These are phyloP conservation scores for Portunus trituberculatus DNA, from an alignment of 1,140 invertebrate species.

Conservation along the genomic window DNA sequence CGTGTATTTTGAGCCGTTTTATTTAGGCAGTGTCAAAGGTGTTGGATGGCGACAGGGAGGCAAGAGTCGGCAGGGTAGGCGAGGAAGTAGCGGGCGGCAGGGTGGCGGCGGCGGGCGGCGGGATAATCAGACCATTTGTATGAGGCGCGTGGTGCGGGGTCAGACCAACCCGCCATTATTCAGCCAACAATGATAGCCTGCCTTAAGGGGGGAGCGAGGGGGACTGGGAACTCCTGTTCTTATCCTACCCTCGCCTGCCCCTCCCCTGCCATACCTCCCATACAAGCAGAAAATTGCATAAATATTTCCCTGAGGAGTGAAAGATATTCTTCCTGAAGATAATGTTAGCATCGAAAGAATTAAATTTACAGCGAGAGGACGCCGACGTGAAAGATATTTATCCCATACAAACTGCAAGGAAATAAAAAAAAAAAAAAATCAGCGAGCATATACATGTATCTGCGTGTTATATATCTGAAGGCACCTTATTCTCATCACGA, in stretches of 20 bases:
- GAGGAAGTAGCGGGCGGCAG: not conserved
- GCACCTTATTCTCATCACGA: too few species aligned
- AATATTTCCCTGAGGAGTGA: too few species aligned
- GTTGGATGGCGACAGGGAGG: not conserved
- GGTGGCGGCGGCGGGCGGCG: not conserved
- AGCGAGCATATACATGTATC: too few species aligned
- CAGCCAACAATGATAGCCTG: constrained; percentile 18
- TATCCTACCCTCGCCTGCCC: not conserved
- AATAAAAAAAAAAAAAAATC: too few species aligned
- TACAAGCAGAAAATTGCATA: not conserved
- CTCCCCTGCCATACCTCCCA: not conserved
- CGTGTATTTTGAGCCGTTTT: not conserved
- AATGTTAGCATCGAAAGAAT: too few species aligned
- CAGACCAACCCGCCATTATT: not conserved
- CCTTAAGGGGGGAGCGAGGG: not conserved
- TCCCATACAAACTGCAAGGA: too few species aligned
- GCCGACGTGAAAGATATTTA: too few species aligned
- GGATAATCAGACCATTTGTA: constrained; percentile 14
- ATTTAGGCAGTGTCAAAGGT: not conserved
- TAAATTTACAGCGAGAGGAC: too few species aligned
- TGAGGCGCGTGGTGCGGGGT: constrained; percentile 6
- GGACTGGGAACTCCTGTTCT: not conserved
- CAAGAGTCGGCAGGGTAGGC: not conserved
- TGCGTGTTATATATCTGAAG: too few species aligned
- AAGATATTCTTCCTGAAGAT: too few species aligned